Conservation (phyloP, 2,797 vertebrate species). For the Gymnothorax reevesii region DNA sequence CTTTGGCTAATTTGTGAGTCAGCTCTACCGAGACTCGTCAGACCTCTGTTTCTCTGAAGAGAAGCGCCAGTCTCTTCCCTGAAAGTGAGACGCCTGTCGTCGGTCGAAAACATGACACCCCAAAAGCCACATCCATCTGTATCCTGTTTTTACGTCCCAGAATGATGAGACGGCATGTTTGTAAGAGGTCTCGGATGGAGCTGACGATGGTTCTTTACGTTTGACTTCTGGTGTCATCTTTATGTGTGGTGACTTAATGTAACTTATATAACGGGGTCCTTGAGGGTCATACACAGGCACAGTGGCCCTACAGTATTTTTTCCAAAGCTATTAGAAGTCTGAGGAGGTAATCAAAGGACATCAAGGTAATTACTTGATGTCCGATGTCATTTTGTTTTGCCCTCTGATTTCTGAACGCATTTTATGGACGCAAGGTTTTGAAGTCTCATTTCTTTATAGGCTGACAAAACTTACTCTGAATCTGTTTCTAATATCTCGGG, state of each 20-base stretch:
- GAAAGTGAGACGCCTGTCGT: neutral
- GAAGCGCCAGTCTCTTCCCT: neutral
- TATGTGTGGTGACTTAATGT: neutral
- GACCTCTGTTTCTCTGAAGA: neutral
- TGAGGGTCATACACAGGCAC: neutral
- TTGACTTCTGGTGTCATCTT: neutral
- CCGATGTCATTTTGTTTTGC: neutral
- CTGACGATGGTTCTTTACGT: neutral
- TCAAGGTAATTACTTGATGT: neutral
- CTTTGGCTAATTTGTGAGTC: neutral
- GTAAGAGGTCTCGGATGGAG: neutral
- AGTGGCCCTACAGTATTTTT: neutral
- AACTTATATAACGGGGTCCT: neutral
- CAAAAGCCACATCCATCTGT: neutral
- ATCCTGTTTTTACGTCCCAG: neutral
- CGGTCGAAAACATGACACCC: neutral
- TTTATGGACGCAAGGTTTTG: neutral
- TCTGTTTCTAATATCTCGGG: neutral
- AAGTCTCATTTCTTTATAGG: neutral
- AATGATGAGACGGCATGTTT: neutral
- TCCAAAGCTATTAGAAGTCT: neutral
- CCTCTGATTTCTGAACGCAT: neutral
- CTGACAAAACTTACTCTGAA: neutral
- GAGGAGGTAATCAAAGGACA: neutral
- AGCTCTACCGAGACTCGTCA: neutral